Evolutionary conservation across 2,113 vertebrate species (phyloP), one percentile per base, ranked within the genome.

Genomic region (Semnopithecus entellus): DNA sequence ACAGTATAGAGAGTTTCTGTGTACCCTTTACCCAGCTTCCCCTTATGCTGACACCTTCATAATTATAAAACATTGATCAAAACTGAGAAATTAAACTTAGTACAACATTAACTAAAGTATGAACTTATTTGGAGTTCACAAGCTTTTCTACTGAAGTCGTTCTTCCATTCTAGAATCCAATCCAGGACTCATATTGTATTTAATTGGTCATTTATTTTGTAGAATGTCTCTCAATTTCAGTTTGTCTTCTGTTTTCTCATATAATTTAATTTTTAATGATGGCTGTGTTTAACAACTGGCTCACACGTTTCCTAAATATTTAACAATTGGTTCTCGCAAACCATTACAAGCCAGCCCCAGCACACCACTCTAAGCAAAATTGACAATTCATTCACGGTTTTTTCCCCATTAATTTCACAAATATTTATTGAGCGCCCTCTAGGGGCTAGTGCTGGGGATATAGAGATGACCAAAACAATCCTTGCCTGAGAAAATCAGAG

Each of bases 361-460:
- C 75, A 94, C 35, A 95, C 30, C 22, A 88, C 64, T 16, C 57
- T 52, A 92, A 95, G 72, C 57, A 88, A 95, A 96, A 89, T 20
- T 52, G 75, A 80, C 70, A 59, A 79, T 96, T 96, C 23, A 30
- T 72, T 35, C 22, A 20, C 16, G 25, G 2, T 22, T 38, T 25
- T 20, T 40, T 9, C 8, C 23, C 13, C 55, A 88, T 83, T 72
- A 85, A 81, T 78, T 93, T 40, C 79, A 93, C 88, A 96, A 90
- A 90, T 95, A 95, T 92, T 95, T 90, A 92, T 72, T 92, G 84
- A 84, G 96, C 55, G 50, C 95, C 94, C 93, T 97, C 90, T 97
- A 97, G 79, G 78, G 96, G 84, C 45, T 92, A 88, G 84, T 92
- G 27, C 35, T 92, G 43, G 72, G 61, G 85, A 87, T 66, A 57